A percentile compares a stretch with the other conserved stretches of the same genome.
These are phyloP conservation scores for Lycorma delicatula DNA, from an alignment of 1,140 invertebrate species.

Conservation along the genomic window DNA sequence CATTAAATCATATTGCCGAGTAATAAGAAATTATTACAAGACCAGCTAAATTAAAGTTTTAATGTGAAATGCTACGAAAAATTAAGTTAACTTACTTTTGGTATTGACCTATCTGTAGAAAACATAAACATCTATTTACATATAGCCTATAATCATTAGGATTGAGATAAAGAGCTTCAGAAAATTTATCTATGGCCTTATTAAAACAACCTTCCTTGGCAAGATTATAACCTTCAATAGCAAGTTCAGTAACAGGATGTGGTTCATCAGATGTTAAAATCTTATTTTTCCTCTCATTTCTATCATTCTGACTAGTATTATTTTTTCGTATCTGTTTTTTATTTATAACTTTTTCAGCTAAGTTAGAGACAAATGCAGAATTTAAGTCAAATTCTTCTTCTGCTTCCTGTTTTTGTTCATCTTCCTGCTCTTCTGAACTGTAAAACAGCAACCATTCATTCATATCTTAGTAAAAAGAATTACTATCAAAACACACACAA, in stretches of 20 bases:
- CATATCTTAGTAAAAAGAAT: too few relatives aligned
- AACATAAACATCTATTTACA: background rate
- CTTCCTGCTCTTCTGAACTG: too few relatives aligned
- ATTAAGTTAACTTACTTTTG: constrained; percentile 4
- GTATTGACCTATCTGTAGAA: background rate
- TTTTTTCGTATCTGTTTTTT: background rate
- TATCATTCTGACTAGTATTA: background rate
- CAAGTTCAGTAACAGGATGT: background rate
- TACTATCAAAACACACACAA: too few relatives aligned
- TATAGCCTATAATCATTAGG: background rate
- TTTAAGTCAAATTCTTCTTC: background rate
- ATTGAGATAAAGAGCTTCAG: background rate
- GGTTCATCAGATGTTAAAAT: background rate
- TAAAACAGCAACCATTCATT: too few relatives aligned
- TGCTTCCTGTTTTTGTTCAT: too few relatives aligned
- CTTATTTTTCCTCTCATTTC: background rate
- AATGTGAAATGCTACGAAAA: too few relatives aligned
- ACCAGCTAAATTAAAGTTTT: too few relatives aligned
- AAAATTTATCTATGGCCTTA: background rate
- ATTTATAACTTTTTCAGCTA: too few relatives aligned
- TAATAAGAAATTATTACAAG: too few relatives aligned
- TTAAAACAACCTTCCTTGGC: background rate
- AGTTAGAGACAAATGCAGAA: too few relatives aligned
- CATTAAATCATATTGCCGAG: too few relatives aligned
- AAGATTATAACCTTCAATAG: background rate